These are phyloP conservation scores for Chromoteleia sp. DNA, from an alignment of 2,888 invertebrate species.

Conservation along the genomic window DNA sequence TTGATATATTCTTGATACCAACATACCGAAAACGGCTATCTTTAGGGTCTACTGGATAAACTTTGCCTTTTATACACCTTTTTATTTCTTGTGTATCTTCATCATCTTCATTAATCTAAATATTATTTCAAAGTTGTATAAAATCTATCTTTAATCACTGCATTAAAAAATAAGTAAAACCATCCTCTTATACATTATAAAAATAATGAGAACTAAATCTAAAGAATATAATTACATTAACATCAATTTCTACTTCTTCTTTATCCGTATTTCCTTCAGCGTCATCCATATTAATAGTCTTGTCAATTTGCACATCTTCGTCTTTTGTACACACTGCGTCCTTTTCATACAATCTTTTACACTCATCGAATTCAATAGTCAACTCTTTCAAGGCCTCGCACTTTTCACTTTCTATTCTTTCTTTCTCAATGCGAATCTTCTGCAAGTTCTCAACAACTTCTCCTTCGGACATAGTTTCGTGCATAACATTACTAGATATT, in stretches of 20 bases:
- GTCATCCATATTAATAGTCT: no score
- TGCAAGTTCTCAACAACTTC: slow-evolving; percentile 21
- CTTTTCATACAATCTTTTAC: slow-evolving; percentile 15
- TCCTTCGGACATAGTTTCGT: slow-evolving; percentile 22
- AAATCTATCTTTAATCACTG: neutral
- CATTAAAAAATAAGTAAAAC: no score
- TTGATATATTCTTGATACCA: slow-evolving; percentile 9
- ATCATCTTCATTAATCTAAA: slow-evolving; percentile 9
- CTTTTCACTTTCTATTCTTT: slow-evolving; percentile 50
- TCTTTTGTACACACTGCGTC: neutral
- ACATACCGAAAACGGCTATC: slow-evolving; percentile 78
- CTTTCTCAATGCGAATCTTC: slow-evolving; percentile 35
- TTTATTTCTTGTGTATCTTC: neutral
- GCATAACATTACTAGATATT: neutral
- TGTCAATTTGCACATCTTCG: slow-evolving; percentile 15
- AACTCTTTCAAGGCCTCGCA: slow-evolving; percentile 41
- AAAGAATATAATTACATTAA: no score
- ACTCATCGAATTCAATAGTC: slow-evolving; percentile 38
- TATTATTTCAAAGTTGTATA: neutral
- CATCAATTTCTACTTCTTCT: no score
- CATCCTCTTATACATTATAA: no score
- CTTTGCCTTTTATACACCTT: slow-evolving; percentile 74
- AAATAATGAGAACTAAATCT: no score
- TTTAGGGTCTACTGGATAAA: slow-evolving; percentile 79
- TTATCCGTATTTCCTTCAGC: no score